Evolutionary conservation across 2,113 vertebrate genomes (phyloP), one percentile per base, ranked within the genome.

Genomic region (Fulmarus glacialis): DNA sequence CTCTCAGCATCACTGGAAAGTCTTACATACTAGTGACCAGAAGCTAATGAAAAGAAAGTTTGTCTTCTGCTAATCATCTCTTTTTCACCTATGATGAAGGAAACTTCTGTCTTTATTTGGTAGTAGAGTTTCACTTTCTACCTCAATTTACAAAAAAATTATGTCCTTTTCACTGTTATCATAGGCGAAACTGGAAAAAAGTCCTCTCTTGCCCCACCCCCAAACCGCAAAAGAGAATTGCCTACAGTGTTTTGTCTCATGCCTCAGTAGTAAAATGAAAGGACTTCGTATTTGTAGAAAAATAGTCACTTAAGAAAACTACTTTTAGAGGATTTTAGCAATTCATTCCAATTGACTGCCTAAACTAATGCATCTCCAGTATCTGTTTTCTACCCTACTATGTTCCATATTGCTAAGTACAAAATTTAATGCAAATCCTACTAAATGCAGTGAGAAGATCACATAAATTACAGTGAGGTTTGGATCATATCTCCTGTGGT

Each of bases 361-460:
- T 72, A 62, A 84, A 62, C 21, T 34, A 68, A 79, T 2, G 24
- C 17, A 74, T 47, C 29, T 71, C 36, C 38, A 83, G 32, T 56
- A 93, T 29, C 24, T 77, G 10, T 34, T 88, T 89, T 81, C 23
- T 58, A 17, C n/a, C 11, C 15, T 78, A 27, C 15, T 38, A 34
- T 23, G 3, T 77, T 87, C 15, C 17, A 36, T 67, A 74, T 67
- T 74, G 3, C 9, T 84, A 79, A 74, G 60, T 56, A 66, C 8
- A 72, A 91, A 93, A 68, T 75, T 63, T 90, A 89, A 83, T 93
- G 60, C 52, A 95, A 97, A 97, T 90, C 64, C 75, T 84, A 56
- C 59, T 91, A 81, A 95, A 85, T 82, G 56, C 68, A 75, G 23
- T 15, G 43, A 70, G 75, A 90, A 93, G 12, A 79, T 75, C 40